Evolutionary conservation across 2,888 invertebrate genomes (phyloP).

Genomic region (Pterostichus madidus): DNA sequence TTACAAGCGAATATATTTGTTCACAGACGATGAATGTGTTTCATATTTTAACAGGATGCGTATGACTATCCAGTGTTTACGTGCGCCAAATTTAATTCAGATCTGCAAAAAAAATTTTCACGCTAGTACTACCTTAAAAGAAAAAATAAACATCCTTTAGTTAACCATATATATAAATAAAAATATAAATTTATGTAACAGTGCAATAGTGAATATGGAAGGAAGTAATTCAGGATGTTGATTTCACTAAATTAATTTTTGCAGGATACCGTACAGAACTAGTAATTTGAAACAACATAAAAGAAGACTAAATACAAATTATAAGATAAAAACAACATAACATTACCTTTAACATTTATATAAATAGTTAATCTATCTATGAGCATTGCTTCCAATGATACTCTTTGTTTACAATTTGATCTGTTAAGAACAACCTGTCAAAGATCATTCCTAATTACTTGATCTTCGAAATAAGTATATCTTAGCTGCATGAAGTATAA

Average conservation of each 20-base stretch:
- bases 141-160: too few species aligned
- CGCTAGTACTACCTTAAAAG: too few species aligned
- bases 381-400: constrained; percentile 17
- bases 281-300: not conserved
- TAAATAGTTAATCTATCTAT: not conserved
- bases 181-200: too few species aligned
- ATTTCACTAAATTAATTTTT: constrained; percentile 30
- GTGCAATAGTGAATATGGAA: too few species aligned
- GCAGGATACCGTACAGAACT: constrained; percentile 6
- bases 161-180: too few species aligned
- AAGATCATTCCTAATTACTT: constrained; percentile 44
- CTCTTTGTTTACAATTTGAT: constrained; percentile 35
- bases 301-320: constrained; percentile 6
- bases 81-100: too few species aligned
- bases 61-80: too few species aligned
- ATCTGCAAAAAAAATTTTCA: too few species aligned
- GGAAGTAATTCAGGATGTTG: not conserved
- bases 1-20: too few species aligned
- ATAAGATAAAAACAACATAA: constrained; percentile 21
- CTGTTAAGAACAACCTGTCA: constrained; percentile 39
- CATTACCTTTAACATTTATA: constrained; percentile 21
- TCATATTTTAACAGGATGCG: too few species aligned
- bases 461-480: constrained; percentile 1
- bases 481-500: constrained; percentile 2
- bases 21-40: too few species aligned